Percentiles rank a stretch among this genome's conserved stretches.
phyloP scores from a whole-genome alignment of 2,888 invertebrate genomes.

The Drosophila atripex region DNA sequence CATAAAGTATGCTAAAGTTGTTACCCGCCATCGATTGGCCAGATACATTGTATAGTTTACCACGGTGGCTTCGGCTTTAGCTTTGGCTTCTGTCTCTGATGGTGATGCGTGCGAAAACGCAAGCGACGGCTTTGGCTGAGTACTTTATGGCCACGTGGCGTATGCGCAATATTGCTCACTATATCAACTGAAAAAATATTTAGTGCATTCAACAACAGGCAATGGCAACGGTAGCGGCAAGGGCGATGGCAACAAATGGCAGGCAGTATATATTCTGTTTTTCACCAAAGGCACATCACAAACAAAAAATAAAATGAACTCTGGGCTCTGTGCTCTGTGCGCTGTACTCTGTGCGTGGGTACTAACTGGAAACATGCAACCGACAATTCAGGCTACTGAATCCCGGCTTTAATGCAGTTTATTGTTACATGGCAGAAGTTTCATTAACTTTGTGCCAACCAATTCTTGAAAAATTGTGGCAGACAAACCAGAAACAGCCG shows the following conservation, averaged over 20 bases:
- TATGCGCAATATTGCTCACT: conserved; percentile 62
- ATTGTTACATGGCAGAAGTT: conserved; percentile 54
- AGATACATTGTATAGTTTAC: conserved; percentile 18
- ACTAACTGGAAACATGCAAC: conserved; percentile 16
- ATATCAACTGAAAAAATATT: conserved; percentile 53
- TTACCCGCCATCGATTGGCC: conserved; percentile 34
- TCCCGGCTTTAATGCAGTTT: conserved; percentile 49
- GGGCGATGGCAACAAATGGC: conserved; percentile 47
- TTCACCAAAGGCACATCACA: conserved; percentile 10
- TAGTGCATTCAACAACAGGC: conserved; percentile 31
- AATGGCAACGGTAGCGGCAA: conserved; percentile 10
- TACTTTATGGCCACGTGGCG: conserved; percentile 59
- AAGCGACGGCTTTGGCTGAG: conserved; percentile 33
- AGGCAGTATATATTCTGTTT: conserved; percentile 37
- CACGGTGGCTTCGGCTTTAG: not conserved
- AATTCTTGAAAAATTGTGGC: conserved; percentile 64
- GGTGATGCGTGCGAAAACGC: conserved; percentile 2
- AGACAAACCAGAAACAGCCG: conserved; percentile 41
- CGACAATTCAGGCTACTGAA: conserved; percentile 21
- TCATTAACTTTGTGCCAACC: conserved; percentile 72
- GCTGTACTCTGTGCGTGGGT: conserved; percentile 12
- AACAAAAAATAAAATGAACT: conserved; percentile 18
- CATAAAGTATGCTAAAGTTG: conserved; percentile 57
- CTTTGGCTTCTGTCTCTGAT: not conserved
- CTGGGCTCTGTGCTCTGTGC: not conserved